Base-by-base conservation (phyloP, 64 coral and sea anemone species). In the Actinia equina region DNA sequence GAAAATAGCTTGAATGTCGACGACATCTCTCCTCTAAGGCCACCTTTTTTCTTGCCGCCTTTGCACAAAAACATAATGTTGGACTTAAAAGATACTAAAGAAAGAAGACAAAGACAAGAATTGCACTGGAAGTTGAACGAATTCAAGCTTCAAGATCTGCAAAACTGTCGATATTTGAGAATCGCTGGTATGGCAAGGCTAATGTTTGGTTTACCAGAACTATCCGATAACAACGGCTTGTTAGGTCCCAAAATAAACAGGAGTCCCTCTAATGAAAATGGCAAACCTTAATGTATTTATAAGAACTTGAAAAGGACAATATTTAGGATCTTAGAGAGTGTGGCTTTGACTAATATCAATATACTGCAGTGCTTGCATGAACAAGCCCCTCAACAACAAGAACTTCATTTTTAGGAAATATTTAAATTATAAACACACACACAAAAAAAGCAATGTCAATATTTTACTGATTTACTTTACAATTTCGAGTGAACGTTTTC, bases 31-130 rank as follows among this genome's bases (percentile, higher is more conserved):
- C 78, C 22, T 52, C 22, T 81, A 17, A 43, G 83, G 6, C 83
- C 83, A 62, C 42, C 83, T 23, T 85, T 26, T 42, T 85, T 85
- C 45, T 63, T 85, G n/a, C 83, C 83, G 1, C 83, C 83, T 60
- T 43, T 85, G 44, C 26, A 85, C 55, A 85, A 60, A 85, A 85
- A 85, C 44, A 85, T 45, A 7, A 57, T 60, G 9, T 2, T 41
- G 2, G 83, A 85, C 22, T 17, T 59, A 27, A 85, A 63, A 63
- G 83, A 85, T 22, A 56, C 52, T 4, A 85, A 85, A 85, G 25
- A 85, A 26, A 11, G n/a, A 63, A 85, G 62, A 63, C 56, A 85
- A 18, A 57, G 30, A n/a, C 83, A 85, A 62, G 83, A 85, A 6
- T 14, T 17, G 20, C 10, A 41, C 6, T 37, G 53, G 25, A 44